phyloP scores from a whole-genome alignment of 2,797 vertebrate genomes.

The Anabas testudineus region DNA sequence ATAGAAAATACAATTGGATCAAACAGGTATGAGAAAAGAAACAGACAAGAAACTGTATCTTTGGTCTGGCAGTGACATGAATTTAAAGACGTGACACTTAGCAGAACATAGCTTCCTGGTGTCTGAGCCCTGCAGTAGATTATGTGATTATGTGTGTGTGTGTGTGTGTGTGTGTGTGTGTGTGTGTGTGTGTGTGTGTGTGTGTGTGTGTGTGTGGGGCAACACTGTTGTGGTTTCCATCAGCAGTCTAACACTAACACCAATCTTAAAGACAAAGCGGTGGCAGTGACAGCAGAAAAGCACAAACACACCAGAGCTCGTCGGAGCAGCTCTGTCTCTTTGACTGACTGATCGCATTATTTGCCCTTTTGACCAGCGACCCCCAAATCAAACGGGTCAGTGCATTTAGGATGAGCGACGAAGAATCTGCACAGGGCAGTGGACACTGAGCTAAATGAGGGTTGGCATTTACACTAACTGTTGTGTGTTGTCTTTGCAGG shows the following conservation, averaged over 20 bases:
- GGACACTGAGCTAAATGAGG: constrained; percentile 28
- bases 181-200: neutral
- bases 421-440: constrained; percentile 17
- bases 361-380: constrained; percentile 33
- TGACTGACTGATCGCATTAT: constrained; percentile 37
- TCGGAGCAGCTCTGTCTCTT: constrained; percentile 18
- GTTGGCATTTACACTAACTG: constrained; percentile 53
- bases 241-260: neutral
- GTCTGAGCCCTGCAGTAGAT: constrained; percentile 38
- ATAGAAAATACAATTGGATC: constrained; percentile 30
- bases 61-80: constrained; percentile 45
- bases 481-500: constrained; percentile 27
- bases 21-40: constrained; percentile 21
- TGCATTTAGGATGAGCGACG: constrained; percentile 7
- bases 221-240: constrained; percentile 31
- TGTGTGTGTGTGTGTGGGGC: constrained; percentile 15
- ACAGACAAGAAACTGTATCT: constrained; percentile 13
- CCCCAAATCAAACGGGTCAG: constrained; percentile 26
- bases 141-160: neutral
- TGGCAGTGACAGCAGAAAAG: neutral
- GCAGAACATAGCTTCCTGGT: constrained; percentile 38
- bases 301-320: neutral
- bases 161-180: no score
- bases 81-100: constrained; percentile 65
- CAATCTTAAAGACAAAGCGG: constrained; percentile 11